Evolutionary conservation across 2,888 invertebrate species (phyloP), one percentile per base, ranked within the genome.

Genomic region (Campopleginae sp.): DNA sequence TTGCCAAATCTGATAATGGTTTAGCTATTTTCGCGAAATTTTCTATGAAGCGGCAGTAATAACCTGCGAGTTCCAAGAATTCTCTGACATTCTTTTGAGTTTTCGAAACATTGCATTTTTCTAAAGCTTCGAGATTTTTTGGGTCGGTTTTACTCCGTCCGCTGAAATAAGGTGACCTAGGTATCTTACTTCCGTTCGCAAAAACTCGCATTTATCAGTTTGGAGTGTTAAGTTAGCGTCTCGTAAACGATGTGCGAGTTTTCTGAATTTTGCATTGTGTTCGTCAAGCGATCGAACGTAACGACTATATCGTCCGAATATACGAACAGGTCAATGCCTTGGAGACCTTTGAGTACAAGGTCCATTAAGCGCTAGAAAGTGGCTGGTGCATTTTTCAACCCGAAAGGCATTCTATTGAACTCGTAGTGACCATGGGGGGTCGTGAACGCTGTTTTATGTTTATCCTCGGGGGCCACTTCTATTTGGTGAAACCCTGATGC

Each of bases 231-330:
- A 46, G 27, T 77, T 80, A 1, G 65, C 71, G 7, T 72, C 19
- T 0, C 74, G 61, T 51, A 77, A 72, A 1, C 80, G 23, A 48
- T 46, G 27, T 14, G 77, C 76, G 19, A 81, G 48, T n/a, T 74
- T 33, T 10, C 63, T 33, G 0, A 76, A 70, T 70, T 63, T 68
- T 0, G 7, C 2, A 3, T 10, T 23, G 68, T 88, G 87, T n/a
- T 88, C 80, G 6, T 86, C 74, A 3, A 54, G 33, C n/a, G 61
- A 38, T 12, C 83, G 71, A 6, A 79, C 82, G 77, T 84, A 86
- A n/a, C n/a, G n/a, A n/a, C n/a, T n/a, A n/a, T n/a, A n/a, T n/a
- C n/a, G n/a, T n/a, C n/a, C n/a, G n/a, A n/a, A n/a, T n/a, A n/a
- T n/a, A n/a, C n/a, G n/a, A n/a, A n/a, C n/a, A n/a, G n/a, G n/a